These are phyloP conservation scores for Zoanthus gigantus DNA, from an alignment of 92 coral and sea anemone genomes.

Conservation along the genomic window DNA sequence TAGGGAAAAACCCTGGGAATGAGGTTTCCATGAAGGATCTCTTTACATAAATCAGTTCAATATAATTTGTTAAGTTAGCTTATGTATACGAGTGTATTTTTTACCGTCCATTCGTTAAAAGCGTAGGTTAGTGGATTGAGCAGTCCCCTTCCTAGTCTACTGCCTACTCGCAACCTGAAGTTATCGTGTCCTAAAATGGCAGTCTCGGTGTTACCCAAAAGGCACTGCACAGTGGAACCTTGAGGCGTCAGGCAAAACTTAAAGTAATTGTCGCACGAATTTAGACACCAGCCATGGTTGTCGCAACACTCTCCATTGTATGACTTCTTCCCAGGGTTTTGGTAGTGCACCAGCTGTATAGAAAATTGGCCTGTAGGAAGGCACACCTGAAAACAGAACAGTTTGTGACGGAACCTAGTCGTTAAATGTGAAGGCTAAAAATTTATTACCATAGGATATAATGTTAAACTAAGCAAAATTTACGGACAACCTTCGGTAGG, in stretches of 20 bases:
- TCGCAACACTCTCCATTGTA: conserved; percentile 93
- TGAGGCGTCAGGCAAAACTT: conserved; percentile 83
- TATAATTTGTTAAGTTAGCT: no score
- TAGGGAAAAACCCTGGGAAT: no score
- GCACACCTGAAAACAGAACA: conserved; percentile 34
- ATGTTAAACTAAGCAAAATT: no score
- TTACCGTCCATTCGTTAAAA: conserved; percentile 90
- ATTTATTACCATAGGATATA: neutral
- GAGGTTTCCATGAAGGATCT: no score
- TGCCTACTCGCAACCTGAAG: conserved; percentile 69
- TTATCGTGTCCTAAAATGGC: conserved; percentile 77
- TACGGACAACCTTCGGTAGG: neutral
- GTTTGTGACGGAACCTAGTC: neutral
- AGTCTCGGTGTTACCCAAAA: conserved; percentile 71
- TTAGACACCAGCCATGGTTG: conserved; percentile 61
- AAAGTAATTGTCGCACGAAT: conserved; percentile 82
- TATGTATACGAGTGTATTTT: neutral
- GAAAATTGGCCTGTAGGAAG: conserved; percentile 74
- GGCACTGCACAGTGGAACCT: conserved; percentile 69
- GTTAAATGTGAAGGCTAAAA: neutral
- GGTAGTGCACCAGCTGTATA: conserved; percentile 68
- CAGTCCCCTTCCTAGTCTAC: conserved; percentile 73
- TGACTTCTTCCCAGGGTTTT: conserved; percentile 55
- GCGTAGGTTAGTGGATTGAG: conserved; percentile 77
- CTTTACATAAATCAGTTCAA: no score